Evolutionary conservation across 2,888 invertebrate genomes (phyloP), one percentile per base, ranked within the genome.

Genomic region (Euspilapteryx auroguttella): DNA sequence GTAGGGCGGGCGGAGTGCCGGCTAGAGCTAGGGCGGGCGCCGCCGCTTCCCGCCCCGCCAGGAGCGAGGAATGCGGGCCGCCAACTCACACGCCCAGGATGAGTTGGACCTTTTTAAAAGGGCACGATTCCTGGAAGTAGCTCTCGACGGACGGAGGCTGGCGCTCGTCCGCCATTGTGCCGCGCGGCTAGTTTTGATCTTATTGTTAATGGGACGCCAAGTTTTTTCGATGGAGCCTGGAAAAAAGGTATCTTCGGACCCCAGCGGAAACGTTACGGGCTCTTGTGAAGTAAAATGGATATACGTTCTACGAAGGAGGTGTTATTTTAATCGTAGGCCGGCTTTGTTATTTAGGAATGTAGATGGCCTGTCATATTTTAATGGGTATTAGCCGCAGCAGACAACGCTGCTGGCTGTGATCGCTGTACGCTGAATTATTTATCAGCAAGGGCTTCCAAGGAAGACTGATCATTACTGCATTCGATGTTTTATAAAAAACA

Each of bases 141-240:
- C 49, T 53, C 45, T 49, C 50, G 56, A 49, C 61, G 64, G 56
- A 49, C 57, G 62, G 57, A 62, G 66, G 61, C 66, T 64, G 68
- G 71, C 71, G 69, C 69, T 68, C 65, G 52, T 46, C 55, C 62
- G 44, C 57, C 64, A 65, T 69, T 69, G 69, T 69, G 58, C 53
- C 51, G 51, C 57, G 73, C 66, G 71, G 73, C 69, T 66, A 69
- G 68, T 73, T 75, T 75, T 75, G 73, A 73, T 73, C 66, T 71
- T 69, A 73, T 75, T 73, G 63, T 75, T 73, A 73, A 69, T 71
- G 68, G 71, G 71, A 71, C 69, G 69, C 69, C 63, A 69, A 57
- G 64, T 69, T 75, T 75, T 75, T 75, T 75, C 57, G 57, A 55
- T 47, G 38, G 45, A 45, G 51, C 52, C 56, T 53, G 69, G 68